Percentiles rank a stretch among this genome's conserved stretches.
Evolutionary conservation across 2,113 vertebrate species (phyloP).

Genomic region (Choloepus hoffmanni): DNA sequence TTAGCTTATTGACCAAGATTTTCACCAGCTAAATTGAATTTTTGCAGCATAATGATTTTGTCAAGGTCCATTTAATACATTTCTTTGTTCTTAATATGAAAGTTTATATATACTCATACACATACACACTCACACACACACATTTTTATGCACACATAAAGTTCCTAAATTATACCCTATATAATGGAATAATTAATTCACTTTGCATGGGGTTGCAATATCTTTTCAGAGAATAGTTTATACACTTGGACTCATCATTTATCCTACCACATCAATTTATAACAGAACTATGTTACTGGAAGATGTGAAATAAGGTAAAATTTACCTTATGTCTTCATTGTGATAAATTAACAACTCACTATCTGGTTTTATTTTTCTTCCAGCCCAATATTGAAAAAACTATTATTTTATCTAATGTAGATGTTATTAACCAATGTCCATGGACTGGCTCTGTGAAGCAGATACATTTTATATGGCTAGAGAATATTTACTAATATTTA

Average conservation of each 20-base stretch:
- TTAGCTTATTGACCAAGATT: background rate
- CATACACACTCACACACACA: background rate
- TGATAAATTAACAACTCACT: slow-evolving; percentile 35
- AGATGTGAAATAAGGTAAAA: slow-evolving; percentile 39
- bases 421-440: background rate
- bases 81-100: background rate
- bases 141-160: background rate
- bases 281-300: background rate
- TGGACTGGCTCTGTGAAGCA: background rate
- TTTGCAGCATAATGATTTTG: background rate
- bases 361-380: background rate
- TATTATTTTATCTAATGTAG: background rate
- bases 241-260: background rate
- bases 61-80: background rate
- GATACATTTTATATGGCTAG: background rate
- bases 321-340: slow-evolving; percentile 21
- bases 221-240: slow-evolving; percentile 44
- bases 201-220: background rate
- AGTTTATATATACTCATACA: background rate
- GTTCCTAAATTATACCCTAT: background rate
- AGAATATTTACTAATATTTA: slow-evolving; percentile 23
- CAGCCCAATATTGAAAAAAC: background rate
- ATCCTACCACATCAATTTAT: background rate
- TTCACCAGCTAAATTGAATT: background rate
- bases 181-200: slow-evolving; percentile 36